Conservation (phyloP, 1,140 invertebrate genomes). For the Planococcus citri region DNA sequence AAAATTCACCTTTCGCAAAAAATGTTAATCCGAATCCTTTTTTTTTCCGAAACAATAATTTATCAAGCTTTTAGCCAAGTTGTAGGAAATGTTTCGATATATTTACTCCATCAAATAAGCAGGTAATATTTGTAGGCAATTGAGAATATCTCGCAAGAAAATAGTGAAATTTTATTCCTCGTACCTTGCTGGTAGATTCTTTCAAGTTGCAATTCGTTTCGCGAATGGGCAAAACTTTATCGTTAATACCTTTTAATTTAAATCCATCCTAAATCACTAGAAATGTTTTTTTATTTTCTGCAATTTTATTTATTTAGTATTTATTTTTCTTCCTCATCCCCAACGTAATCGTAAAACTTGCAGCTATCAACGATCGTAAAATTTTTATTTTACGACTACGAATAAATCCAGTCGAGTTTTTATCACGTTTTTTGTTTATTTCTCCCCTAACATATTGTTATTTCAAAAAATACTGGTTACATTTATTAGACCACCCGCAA, state of each 20-base stretch:
- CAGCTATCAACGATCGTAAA: constrained; percentile 2
- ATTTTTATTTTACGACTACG: not conserved
- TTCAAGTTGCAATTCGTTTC: no score
- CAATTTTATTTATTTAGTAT: not conserved
- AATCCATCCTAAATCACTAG: not conserved
- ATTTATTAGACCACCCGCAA: not conserved
- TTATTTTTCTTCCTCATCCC: no score
- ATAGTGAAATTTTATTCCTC: no score
- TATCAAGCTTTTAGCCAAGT: no score
- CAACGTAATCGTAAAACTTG: not conserved
- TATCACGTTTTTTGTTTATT: not conserved
- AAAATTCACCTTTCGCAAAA: no score
- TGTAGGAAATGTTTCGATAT: no score
- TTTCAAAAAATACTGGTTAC: not conserved
- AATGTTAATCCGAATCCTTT: no score
- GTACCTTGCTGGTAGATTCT: no score
- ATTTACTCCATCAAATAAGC: no score
- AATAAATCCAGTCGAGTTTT: constrained; percentile 3
- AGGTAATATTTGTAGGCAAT: no score
- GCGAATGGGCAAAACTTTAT: not conserved
- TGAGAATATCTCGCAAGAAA: no score
- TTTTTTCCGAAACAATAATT: no score
- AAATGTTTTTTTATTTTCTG: not conserved
- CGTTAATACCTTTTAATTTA: constrained; percentile 8
- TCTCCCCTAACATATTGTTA: not conserved